Evolutionary conservation across 2,113 vertebrate genomes (phyloP), one percentile per base, ranked within the genome.

Genomic region (Gobio gobio): DNA sequence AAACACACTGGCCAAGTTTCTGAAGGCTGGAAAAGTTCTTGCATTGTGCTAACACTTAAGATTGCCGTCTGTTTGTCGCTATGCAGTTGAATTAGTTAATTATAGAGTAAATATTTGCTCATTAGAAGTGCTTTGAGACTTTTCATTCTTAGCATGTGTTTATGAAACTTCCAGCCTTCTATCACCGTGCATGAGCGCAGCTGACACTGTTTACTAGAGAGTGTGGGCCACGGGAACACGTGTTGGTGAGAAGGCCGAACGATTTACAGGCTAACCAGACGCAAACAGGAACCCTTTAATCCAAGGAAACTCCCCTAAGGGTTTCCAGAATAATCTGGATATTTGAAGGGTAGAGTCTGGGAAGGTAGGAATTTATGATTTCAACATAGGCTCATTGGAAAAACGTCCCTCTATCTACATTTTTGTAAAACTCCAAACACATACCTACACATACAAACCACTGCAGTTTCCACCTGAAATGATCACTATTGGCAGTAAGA

Each of bases 61-160:
- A 9, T 70, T 16, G 18, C 24, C 29, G 63, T 66, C 85, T 82
- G 77, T 86, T 64, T 63, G 63, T 73, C 33, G 36, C 5, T 4
- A 20, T 43, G 18, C 54, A 84, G 86, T 73, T 72, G 64, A 84
- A 84, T 85, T 75, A 84, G 66, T 58, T 87, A 82, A 85, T 85
- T 86, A 78, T 72, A 49, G 83, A 66, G 64, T 86, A 86, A 88
- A 86, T 86, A 88, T 86, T 86, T 88, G 82, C 78, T 88, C 63
- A 85, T 84, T 86, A 85, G 61, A 85, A 85, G n/a, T 47, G 47
- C 83, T 86, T 86, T 85, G 64, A 78, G 85, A 85, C 68, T 86
- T 84, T 73, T 85, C 47, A 40, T 73, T 72, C 63, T 58, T 13
- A 47, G 75, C 29, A 75, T 47, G 49, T 87, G 88, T 89, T 85